A percentile compares a stretch with the other conserved stretches of the same genome.
phyloP scores from a whole-genome alignment of 2,797 vertebrate species.

The Forpus xanthops region DNA sequence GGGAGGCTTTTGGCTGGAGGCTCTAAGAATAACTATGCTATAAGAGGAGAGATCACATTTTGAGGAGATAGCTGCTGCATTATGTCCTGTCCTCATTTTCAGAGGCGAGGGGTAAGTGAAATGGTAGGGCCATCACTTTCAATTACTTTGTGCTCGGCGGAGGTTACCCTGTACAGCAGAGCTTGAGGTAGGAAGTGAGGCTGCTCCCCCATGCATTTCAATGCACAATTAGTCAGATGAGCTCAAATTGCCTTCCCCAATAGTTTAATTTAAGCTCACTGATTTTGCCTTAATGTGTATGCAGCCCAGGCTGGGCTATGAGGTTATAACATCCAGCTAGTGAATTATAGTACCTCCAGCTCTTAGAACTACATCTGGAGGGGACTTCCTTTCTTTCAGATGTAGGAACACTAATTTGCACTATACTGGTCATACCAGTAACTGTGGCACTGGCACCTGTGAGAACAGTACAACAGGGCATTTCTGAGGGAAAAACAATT shows the following conservation, averaged over 20 bases:
- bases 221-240: not conserved
- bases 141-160: not conserved
- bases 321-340: not conserved
- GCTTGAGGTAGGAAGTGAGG: not conserved
- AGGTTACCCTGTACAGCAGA: not conserved
- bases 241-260: not conserved
- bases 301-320: not conserved
- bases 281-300: not conserved
- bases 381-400: not conserved
- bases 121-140: not conserved
- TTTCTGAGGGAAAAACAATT: not conserved
- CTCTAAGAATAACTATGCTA: not conserved
- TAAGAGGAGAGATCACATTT: not conserved
- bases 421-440: not conserved
- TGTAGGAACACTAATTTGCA: not conserved
- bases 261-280: not conserved
- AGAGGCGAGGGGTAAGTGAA: not conserved
- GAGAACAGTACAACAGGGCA: not conserved
- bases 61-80: not conserved
- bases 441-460: accelerated
- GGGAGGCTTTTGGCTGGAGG: slow-evolving; percentile 15
- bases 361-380: not conserved
- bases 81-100: not conserved
- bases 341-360: not conserved
- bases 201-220: not conserved